phyloP scores from a whole-genome alignment of 2,888 invertebrate genomes.

The Meloe dianella region DNA sequence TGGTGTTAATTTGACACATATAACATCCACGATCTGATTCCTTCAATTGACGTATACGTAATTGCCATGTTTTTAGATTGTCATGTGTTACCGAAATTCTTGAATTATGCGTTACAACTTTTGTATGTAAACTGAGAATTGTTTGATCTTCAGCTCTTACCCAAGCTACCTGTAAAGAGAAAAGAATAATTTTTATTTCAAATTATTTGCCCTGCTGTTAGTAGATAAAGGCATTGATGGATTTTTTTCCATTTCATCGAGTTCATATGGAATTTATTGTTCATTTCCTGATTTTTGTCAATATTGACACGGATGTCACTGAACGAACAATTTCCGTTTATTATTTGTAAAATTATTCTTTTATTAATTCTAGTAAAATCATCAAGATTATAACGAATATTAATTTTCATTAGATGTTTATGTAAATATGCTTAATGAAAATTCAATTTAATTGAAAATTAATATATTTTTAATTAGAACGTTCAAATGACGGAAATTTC shows the following conservation, averaged over 20 bases:
- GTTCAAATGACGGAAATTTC: not conserved
- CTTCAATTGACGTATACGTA: slow-evolving; percentile 74
- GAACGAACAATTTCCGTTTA: not conserved
- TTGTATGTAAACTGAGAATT: slow-evolving; percentile 83
- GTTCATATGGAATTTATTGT: no score
- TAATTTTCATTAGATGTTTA: not conserved
- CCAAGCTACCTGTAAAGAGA: slow-evolving; percentile 80
- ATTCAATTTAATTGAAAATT: not conserved
- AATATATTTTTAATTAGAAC: not conserved
- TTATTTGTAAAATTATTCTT: not conserved
- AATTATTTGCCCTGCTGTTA: no score
- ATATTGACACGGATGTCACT: not conserved
- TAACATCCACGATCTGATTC: slow-evolving; percentile 79
- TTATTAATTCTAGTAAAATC: not conserved
- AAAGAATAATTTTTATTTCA: not conserved
- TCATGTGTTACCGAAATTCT: slow-evolving; percentile 74
- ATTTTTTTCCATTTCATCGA: no score
- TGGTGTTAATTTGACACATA: slow-evolving; percentile 83
- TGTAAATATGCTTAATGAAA: not conserved
- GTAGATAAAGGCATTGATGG: no score
- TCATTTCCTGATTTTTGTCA: not conserved
- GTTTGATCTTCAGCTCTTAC: slow-evolving; percentile 89
- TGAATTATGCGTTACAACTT: slow-evolving; percentile 76
- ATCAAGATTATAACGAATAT: not conserved
- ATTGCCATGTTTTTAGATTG: slow-evolving; percentile 75